Evolutionary conservation across 2,888 invertebrate genomes (phyloP), one percentile per base, ranked within the genome.

Genomic region (Icerya purchasi): DNA sequence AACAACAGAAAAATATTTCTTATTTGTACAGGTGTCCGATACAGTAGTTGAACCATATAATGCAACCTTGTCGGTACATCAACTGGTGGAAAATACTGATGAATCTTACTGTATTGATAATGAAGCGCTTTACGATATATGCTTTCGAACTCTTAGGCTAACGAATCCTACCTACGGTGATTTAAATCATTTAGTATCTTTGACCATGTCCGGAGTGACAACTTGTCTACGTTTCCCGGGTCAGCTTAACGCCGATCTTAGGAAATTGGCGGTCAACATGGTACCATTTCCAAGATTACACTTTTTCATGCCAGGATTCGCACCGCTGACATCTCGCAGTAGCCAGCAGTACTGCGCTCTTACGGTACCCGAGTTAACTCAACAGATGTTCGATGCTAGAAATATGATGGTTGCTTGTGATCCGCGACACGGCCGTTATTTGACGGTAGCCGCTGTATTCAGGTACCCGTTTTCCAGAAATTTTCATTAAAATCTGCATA

Each of bases 151-250:
- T 1, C 70, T 80, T 21, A 79, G 79, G 67, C 71, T 80, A 36
- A 75, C 74, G 62, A 79, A 78, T 10, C 82, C 82, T 22, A 80
- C 80, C 1, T 82, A 82, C 68, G 81, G 81, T 50, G 82, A 82
- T 67, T 72, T 82, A 63, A 82, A 82, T 72, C 76, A 82, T 68
- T 72, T 82, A 58, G 80, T 79, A 2, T 75, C 76, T 61, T 71
- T 73, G 22, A 74, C 74, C 2, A 69, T 74, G 65, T 74, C 73
- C 62, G 74, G 74, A 21, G 77, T 78, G 2, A 78, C 77, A 2
- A 80, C 80, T 49, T 81, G 80, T 68, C 67, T 74, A 3, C 66
- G 82, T 65, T 80, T 79, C 72, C 78, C 78, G 24, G 64, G 63
- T 2, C 79, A 79, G 68, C 69, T 79, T 64, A 80, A 79, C 66